Conservation (phyloP, 2,113 vertebrate species). For the Solenodon paradoxus region DNA sequence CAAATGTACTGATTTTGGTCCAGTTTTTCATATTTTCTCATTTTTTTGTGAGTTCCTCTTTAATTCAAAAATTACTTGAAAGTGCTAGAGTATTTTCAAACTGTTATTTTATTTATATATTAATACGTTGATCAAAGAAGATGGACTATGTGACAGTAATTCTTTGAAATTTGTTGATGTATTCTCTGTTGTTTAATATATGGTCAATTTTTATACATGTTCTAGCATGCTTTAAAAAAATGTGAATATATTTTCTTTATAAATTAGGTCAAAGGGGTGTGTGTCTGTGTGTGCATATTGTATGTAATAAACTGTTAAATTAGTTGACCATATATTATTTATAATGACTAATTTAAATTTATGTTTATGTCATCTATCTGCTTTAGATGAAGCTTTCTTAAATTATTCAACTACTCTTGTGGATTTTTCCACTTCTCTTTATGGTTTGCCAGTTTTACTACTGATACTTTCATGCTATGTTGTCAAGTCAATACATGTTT, state of each 20-base stretch:
- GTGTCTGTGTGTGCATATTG: not conserved
- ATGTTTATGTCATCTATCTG: not conserved
- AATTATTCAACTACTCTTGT: not conserved
- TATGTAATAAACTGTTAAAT: not conserved
- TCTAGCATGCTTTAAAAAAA: not conserved
- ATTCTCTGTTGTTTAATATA: not conserved
- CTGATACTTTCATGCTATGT: not conserved
- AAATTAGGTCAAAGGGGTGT: not conserved
- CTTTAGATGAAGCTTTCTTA: not conserved
- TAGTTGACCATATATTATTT: not conserved
- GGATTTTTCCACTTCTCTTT: not conserved
- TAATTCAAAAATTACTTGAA: not conserved
- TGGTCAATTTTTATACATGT: not conserved
- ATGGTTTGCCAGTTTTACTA: not conserved
- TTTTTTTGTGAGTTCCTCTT: not conserved
- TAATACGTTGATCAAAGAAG: not conserved
- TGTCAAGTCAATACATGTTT: not conserved
- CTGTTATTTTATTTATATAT: not conserved
- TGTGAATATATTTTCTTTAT: no score
- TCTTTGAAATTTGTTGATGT: not conserved
- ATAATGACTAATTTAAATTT: not conserved
- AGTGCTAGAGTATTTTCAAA: not conserved
- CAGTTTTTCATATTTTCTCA: not conserved
- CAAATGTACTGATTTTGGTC: not conserved
- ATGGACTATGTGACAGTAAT: not conserved